phyloP scores from a whole-genome alignment of 2,797 vertebrate genomes.

The Myotis vivesi region DNA sequence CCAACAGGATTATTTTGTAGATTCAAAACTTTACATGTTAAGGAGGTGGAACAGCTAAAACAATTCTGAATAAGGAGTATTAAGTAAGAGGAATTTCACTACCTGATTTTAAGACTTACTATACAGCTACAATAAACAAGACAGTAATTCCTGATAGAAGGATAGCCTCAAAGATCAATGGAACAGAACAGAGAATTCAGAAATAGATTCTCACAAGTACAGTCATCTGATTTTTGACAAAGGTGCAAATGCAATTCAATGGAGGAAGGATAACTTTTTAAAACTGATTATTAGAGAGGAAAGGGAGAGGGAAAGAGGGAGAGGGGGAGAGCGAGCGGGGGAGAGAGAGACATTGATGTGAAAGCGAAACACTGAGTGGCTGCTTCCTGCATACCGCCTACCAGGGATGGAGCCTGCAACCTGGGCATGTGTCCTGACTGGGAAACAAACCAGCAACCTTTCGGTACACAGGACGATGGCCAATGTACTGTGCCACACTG shows the following conservation, averaged over 20 bases:
- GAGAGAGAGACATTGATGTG: background rate
- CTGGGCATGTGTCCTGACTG: background rate
- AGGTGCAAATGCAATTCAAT: too few species aligned
- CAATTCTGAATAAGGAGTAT: constrained; percentile 32
- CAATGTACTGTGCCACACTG: background rate
- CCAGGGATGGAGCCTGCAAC: background rate
- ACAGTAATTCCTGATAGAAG: background rate
- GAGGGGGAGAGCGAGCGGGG: too few species aligned
- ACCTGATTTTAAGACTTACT: background rate
- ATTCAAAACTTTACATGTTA: constrained; percentile 1
- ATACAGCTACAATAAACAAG: background rate
- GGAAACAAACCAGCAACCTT: background rate
- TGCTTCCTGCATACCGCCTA: background rate
- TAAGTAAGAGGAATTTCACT: constrained; percentile 9
- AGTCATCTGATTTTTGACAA: background rate
- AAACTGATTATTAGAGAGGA: background rate
- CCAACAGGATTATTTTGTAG: background rate
- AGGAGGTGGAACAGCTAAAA: constrained; percentile 30
- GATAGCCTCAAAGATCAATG: background rate
- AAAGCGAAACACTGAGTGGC: background rate
- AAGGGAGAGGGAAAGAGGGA: background rate
- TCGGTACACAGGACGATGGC: background rate
- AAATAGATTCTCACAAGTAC: background rate
- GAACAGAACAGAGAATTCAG: background rate
- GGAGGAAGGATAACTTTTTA: too few species aligned